Percentiles rank a stretch among this genome's conserved stretches.
Evolutionary conservation across 30 jellyfish, hydroid and myxozoan species (phyloP).

Genomic region (Turritopsis rubra): DNA sequence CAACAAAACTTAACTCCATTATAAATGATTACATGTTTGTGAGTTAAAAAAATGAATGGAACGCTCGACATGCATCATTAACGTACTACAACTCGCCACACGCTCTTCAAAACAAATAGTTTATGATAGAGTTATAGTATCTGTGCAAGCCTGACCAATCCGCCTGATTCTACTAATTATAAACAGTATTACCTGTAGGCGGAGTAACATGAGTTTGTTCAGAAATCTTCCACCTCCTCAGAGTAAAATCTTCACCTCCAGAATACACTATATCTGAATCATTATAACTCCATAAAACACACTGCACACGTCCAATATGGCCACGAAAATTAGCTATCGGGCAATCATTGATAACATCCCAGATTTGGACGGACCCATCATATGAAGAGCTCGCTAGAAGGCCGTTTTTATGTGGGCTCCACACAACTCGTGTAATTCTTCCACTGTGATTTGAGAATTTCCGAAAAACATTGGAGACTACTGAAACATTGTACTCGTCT

Average conservation of each 20-base stretch:
- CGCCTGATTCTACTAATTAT: no score
- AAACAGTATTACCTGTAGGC: constrained; percentile 36
- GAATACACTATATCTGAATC: constrained; percentile 58
- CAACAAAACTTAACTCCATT: no score
- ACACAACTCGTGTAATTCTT: constrained; percentile 58
- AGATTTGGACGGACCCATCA: constrained; percentile 82
- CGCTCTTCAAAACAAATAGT: no score
- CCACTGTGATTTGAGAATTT: constrained; percentile 49
- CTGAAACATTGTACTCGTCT: neutral
- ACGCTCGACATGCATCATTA: no score
- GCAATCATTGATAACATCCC: constrained; percentile 68
- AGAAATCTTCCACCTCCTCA: constrained; percentile 64
- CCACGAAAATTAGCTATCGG: constrained; percentile 64
- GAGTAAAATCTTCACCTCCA: constrained; percentile 87
- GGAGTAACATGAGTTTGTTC: constrained; percentile 40
- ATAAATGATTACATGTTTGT: no score
- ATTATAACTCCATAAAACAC: constrained; percentile 69
- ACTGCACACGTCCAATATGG: constrained; percentile 71
- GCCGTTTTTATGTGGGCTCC: constrained; percentile 85
- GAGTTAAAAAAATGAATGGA: no score
- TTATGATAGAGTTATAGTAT: no score
- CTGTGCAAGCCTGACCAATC: no score
- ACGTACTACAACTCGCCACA: no score
- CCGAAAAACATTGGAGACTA: constrained; percentile 41
- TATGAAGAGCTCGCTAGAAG: constrained; percentile 62